These are phyloP conservation scores for Drosophila varians DNA, from an alignment of 1,140 invertebrate species.

Conservation along the genomic window DNA sequence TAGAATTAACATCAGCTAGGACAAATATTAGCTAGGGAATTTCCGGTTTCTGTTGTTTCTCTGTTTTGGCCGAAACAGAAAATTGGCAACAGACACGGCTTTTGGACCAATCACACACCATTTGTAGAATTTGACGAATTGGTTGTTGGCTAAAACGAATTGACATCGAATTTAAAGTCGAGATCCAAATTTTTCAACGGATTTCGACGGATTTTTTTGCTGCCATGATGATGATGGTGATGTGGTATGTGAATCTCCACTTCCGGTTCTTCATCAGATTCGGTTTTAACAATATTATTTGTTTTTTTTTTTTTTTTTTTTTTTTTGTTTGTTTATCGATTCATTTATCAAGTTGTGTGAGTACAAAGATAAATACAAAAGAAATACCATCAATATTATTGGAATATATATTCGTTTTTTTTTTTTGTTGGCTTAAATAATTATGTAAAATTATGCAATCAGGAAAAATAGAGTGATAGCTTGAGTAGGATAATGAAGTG, in stretches of 20 bases:
- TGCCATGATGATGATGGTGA: constrained; percentile 83
- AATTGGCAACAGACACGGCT: constrained; percentile 23
- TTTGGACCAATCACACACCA: constrained; percentile 57
- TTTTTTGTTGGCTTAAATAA: neutral
- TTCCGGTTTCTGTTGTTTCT: constrained; percentile 29
- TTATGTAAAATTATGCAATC: constrained; percentile 41
- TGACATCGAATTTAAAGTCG: constrained; percentile 83
- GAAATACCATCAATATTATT: constrained; percentile 43
- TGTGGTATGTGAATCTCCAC: constrained; percentile 79
- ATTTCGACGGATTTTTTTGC: constrained; percentile 80
- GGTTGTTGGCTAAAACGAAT: constrained; percentile 81
- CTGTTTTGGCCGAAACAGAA: neutral
- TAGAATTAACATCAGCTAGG: constrained; percentile 32
- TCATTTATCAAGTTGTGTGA: constrained; percentile 50
- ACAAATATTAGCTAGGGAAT: constrained; percentile 25
- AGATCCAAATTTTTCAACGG: constrained; percentile 83
- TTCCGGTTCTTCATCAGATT: constrained; percentile 68
- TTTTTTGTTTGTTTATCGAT: constrained; percentile 17
- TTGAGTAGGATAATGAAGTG: constrained; percentile 48
- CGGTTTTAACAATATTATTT: neutral
- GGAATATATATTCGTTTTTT: neutral
- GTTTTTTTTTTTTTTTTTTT: constrained; percentile 2
- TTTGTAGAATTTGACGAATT: constrained; percentile 46
- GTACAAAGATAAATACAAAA: constrained; percentile 66
- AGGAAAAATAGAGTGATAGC: constrained; percentile 15